phyloP scores from a whole-genome alignment of 1,140 invertebrate species.

The Lepidurus packardi region DNA sequence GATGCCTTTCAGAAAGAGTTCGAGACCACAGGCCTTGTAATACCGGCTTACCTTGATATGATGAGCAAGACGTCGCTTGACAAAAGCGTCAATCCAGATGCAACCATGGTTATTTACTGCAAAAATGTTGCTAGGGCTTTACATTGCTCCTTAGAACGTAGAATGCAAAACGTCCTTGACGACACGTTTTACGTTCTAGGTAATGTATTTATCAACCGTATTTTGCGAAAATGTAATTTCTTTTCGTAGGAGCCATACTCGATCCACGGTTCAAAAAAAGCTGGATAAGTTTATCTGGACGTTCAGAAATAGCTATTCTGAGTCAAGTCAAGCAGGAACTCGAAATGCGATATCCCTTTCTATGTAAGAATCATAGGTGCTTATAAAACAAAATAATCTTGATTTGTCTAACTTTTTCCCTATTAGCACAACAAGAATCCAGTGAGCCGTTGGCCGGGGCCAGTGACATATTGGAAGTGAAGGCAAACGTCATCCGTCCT shows the following conservation, averaged over 20 bases:
- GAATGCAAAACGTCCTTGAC: neutral
- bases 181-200: neutral
- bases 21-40: conserved; percentile 5
- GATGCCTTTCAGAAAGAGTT: neutral
- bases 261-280: neutral
- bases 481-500: neutral
- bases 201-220: neutral
- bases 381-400: neutral
- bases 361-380: neutral
- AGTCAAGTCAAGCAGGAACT: neutral
- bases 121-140: neutral
- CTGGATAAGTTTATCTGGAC: neutral
- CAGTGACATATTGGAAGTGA: neutral
- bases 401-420: neutral
- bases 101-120: neutral
- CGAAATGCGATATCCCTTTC: neutral
- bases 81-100: neutral
- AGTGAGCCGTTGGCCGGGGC: neutral
- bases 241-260: neutral
- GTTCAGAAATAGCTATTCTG: neutral
- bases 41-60: conserved; percentile 5
- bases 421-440: neutral
- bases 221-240: neutral
- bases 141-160: neutral
- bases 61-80: neutral